Conservation (phyloP, 2,113 vertebrate genomes). For the Prinia subflava region DNA sequence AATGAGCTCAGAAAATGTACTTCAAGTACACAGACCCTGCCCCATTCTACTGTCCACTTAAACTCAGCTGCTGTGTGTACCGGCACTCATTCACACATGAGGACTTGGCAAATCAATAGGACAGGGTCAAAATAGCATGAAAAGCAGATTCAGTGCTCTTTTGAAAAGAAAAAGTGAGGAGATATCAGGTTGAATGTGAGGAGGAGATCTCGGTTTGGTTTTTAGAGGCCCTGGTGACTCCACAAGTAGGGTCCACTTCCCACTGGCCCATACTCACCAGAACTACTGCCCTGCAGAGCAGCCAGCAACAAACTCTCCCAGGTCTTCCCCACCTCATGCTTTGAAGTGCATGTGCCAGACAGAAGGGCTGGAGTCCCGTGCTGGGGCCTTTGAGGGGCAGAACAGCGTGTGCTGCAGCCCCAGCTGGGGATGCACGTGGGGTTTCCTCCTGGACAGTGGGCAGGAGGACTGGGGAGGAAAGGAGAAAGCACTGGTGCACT, state of each 20-base stretch:
- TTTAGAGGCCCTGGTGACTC: not conserved
- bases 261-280: not conserved
- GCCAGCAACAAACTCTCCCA: not conserved
- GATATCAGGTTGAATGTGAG: not conserved
- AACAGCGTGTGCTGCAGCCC: not conserved
- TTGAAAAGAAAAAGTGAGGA: not conserved
- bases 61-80: not conserved
- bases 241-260: not conserved
- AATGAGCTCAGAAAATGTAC: not conserved
- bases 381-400: not conserved
- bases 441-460: rapidly evolving
- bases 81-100: not conserved
- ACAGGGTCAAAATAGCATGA: not conserved
- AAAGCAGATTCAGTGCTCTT: not conserved
- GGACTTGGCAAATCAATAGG: not conserved
- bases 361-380: rapidly evolving
- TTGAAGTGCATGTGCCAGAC: rapidly evolving
- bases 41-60: not conserved
- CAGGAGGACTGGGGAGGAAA: not conserved
- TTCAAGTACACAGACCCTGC: not conserved
- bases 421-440: rapidly evolving
- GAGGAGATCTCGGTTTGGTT: not conserved
- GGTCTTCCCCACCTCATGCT: not conserved
- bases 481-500: not conserved
- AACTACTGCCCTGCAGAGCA: not conserved